Evolutionary conservation across 2,888 invertebrate species (phyloP).

Genomic region (Keiferia lycopersicella): DNA sequence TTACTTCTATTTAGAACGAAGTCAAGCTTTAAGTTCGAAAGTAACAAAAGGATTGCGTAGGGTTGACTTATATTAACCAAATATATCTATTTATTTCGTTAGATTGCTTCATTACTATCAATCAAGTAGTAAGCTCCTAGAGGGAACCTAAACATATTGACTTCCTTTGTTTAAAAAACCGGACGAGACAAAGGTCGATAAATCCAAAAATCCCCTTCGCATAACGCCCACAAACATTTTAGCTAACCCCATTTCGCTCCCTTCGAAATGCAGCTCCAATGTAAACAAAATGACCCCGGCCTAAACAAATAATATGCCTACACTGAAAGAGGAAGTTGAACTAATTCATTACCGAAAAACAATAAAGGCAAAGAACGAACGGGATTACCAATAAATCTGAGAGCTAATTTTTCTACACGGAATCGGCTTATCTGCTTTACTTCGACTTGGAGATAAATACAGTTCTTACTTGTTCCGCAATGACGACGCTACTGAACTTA

Average conservation of each 20-base stretch:
- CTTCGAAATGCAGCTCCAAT: conserved; percentile 63
- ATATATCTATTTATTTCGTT: neutral
- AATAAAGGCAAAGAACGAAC: conserved; percentile 69
- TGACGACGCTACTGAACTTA: conserved; percentile 63
- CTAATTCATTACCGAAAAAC: conserved; percentile 72
- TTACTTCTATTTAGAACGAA: neutral
- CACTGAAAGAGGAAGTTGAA: conserved; percentile 53
- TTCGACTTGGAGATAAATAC: conserved; percentile 71
- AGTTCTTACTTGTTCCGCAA: conserved; percentile 55
- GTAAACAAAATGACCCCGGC: conserved; percentile 68
- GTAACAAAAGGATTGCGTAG: neutral
- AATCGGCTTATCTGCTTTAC: conserved; percentile 68
- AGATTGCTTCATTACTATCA: conserved; percentile 20
- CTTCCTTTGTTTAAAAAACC: conserved; percentile 44
- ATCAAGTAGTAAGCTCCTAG: conserved; percentile 30
- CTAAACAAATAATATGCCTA: conserved; percentile 59
- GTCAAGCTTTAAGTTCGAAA: neutral
- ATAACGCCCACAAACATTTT: conserved; percentile 63
- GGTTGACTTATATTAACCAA: too few species aligned
- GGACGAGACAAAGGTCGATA: conserved; percentile 57
- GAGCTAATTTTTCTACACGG: conserved; percentile 67
- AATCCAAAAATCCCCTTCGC: conserved; percentile 64
- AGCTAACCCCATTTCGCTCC: conserved; percentile 65
- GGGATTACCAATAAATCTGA: conserved; percentile 71
- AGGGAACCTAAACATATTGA: conserved; percentile 38